These are phyloP conservation scores for Rhegmatorhina hoffmannsi DNA, from an alignment of 2,113 vertebrate genomes.

Conservation along the genomic window DNA sequence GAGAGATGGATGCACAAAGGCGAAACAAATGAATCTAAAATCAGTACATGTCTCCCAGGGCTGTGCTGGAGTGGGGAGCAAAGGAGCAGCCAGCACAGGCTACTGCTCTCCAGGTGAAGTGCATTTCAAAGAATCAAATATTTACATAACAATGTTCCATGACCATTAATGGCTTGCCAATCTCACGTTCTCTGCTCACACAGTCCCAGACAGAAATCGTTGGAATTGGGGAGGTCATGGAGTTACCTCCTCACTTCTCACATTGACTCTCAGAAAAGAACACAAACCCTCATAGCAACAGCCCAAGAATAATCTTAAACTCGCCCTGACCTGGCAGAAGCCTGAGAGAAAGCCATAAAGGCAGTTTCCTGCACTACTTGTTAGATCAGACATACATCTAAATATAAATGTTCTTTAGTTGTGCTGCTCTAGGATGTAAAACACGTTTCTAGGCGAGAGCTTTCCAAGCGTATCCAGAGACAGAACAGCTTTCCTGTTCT, in stretches of 20 bases:
- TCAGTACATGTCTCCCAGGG: neutral
- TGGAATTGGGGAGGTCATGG: neutral
- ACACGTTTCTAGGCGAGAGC: neutral
- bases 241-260: neutral
- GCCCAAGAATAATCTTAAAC: slow-evolving; percentile 3
- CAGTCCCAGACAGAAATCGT: neutral
- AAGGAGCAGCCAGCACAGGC: neutral
- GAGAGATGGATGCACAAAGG: neutral
- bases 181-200: neutral
- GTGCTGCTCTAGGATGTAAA: neutral
- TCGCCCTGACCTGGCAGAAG: slow-evolving; percentile 22
- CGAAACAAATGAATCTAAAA: neutral
- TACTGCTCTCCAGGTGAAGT: neutral
- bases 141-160: neutral
- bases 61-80: neutral
- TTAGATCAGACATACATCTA: neutral
- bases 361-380: neutral
- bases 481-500: slow-evolving; percentile 30
- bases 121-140: neutral
- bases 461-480: slow-evolving; percentile 32
- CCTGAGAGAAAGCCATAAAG: neutral
- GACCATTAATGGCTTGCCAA: neutral
- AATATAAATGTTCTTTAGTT: slow-evolving; percentile 38
- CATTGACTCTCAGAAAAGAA: neutral
- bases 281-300: neutral